A percentile compares a stretch with the other conserved stretches of the same genome.
These are phyloP conservation scores for Ceratina japonica DNA, from an alignment of 1,140 invertebrate species.

Conservation along the genomic window DNA sequence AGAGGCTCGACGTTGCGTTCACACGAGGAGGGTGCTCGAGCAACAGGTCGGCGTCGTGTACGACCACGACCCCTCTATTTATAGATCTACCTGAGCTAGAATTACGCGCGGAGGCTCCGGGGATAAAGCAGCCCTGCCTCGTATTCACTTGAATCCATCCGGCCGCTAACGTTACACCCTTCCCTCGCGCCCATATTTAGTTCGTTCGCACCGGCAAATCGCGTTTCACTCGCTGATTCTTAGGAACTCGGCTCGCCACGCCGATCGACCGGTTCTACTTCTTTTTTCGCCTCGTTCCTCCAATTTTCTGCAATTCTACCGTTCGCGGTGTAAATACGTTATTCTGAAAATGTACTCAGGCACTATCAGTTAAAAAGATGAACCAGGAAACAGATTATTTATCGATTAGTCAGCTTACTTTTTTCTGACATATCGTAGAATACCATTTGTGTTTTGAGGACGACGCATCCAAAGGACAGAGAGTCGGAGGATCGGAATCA, in stretches of 20 bases:
- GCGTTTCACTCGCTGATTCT: slow-evolving; percentile 52
- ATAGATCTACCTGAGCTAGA: slow-evolving; percentile 73
- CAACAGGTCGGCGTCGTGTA: slow-evolving; percentile 75
- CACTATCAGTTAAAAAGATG: too few relatives aligned
- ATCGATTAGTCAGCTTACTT: too few relatives aligned
- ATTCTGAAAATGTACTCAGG: too few relatives aligned
- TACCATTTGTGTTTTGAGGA: too few relatives aligned
- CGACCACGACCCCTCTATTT: slow-evolving; percentile 68
- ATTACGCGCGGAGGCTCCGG: slow-evolving; percentile 62
- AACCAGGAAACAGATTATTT: too few relatives aligned
- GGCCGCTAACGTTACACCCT: background rate
- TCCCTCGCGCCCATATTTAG: slow-evolving; percentile 54
- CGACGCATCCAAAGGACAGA: too few relatives aligned
- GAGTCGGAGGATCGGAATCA: too few relatives aligned
- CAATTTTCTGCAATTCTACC: too few relatives aligned
- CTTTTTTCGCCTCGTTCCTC: background rate
- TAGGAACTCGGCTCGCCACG: slow-evolving; percentile 30
- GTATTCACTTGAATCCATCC: slow-evolving; percentile 50
- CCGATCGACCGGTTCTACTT: slow-evolving; percentile 24
- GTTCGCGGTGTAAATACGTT: background rate
- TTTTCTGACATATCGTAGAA: too few relatives aligned
- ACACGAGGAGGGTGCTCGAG: slow-evolving; percentile 71
- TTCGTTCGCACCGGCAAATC: slow-evolving; percentile 45
- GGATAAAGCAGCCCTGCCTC: slow-evolving; percentile 60
- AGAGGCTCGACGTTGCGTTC: slow-evolving; percentile 71